Conservation (phyloP, 2,888 invertebrate genomes). For the Polia nebulosa region DNA sequence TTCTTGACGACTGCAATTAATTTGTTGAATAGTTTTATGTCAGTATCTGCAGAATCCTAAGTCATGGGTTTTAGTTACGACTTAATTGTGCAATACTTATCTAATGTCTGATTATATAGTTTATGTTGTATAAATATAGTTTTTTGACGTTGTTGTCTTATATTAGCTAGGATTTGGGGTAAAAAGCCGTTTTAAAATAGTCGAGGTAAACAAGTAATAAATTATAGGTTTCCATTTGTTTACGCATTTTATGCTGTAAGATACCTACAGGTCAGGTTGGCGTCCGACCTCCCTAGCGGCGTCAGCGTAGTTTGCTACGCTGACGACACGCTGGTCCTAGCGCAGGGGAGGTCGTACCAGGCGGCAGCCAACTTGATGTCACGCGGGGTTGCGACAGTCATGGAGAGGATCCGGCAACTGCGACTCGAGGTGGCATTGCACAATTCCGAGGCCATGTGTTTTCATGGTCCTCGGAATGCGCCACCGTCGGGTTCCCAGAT, state of each 20-base stretch:
- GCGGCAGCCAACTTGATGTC: no score
- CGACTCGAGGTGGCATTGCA: no score
- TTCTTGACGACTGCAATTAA: not conserved
- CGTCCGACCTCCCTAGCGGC: no score
- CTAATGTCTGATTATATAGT: conserved; percentile 16
- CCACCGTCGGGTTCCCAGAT: no score
- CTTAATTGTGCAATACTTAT: conserved; percentile 11
- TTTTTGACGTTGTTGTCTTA: conserved; percentile 22
- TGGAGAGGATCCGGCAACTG: no score
- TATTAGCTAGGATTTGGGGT: conserved; percentile 15
- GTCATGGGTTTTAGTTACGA: not conserved
- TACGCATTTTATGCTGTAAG: conserved; percentile 2
- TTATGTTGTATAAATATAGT: conserved; percentile 35
- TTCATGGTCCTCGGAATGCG: no score
- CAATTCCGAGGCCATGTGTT: no score
- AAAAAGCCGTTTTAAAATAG: conserved; percentile 25
- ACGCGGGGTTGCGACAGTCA: no score
- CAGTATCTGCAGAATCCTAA: conserved; percentile 10
- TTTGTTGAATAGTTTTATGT: not conserved
- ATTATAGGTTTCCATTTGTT: conserved; percentile 31
- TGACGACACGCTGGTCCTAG: no score
- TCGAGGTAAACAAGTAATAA: conserved; percentile 48
- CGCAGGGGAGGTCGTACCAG: no score
- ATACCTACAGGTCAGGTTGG: not conserved
- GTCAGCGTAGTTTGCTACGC: no score